A percentile compares a stretch with the other conserved stretches of the same genome.
Conservation (phyloP, 2,113 vertebrate species). For the Myiozetetes cayanensis region DNA sequence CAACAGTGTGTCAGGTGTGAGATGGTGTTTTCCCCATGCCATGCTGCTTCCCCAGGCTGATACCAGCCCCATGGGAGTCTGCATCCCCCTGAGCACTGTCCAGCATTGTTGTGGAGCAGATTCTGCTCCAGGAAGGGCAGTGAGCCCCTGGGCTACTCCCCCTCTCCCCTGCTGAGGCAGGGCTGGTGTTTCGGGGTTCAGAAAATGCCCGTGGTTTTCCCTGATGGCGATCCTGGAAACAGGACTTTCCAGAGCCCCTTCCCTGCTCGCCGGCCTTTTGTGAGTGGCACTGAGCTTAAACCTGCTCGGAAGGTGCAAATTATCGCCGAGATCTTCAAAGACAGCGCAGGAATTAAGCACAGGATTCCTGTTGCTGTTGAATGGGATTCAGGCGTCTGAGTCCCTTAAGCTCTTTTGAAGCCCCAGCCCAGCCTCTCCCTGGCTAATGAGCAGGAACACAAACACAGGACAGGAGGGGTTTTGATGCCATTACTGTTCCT, state of each 20-base stretch:
- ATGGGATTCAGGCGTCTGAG: not conserved
- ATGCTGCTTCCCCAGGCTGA: accelerated
- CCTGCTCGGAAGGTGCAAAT: not conserved
- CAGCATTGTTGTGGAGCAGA: not conserved
- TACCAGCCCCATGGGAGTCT: not conserved
- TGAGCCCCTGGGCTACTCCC: accelerated
- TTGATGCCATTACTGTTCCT: not conserved
- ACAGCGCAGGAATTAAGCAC: not conserved
- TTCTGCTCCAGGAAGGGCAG: not conserved
- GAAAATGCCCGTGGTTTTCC: not conserved
- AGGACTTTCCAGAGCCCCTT: not conserved
- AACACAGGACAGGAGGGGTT: not conserved
- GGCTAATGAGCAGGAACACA: not conserved
- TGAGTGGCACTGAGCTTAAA: not conserved
- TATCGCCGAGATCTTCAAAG: not conserved
- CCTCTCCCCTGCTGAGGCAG: not conserved
- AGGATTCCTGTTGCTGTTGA: not conserved
- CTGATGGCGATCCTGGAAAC: not conserved
- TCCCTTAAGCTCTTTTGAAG: conserved; percentile 17
- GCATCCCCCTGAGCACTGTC: not conserved
- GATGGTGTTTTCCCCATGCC: accelerated
- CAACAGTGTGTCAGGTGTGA: accelerated
- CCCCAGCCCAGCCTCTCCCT: not conserved
- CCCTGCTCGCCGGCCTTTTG: not conserved
- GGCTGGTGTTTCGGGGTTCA: not conserved